Base-by-base conservation (phyloP, 2,888 invertebrate genomes). In the Dryobotodes eremita region DNA sequence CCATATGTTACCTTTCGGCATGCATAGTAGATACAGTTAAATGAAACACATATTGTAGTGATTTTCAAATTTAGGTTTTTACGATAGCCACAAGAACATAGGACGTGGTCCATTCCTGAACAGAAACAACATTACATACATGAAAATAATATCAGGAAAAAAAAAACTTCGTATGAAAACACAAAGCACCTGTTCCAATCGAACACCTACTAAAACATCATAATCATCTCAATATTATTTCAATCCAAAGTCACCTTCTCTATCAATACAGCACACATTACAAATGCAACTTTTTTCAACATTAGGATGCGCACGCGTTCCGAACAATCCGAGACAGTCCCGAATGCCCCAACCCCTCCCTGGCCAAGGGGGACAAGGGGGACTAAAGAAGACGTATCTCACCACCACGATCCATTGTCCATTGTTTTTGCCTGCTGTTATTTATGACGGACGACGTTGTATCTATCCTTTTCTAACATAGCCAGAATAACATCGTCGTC, bases 361-460 rank as follows among this genome's bases (percentile, higher is more conserved):
- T 15, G 66, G 84, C 92, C n/a, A 57, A 57, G 62, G 82, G 80
- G 84, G 78, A 79, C 79, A 86, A 88, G 83, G 84, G 90, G 93
- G 93, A 91, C 94, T 95, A 96, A 96, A 96, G 96, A 96, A 97
- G 96, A 96, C 96, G 95, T 96, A 96, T 95, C 96, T 96, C 95
- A 94, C 95, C 95, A 94, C 95, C 94, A 93, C 95, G 92, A 95
- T 94, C 96, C 96, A 97, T 97, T 97, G 96, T 96, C 96, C 96
- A 97, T 97, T 97, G 97, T 97, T 97, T 97, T 96, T 96, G 95
- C 94, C 92, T 92, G 92, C 92, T 92, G 95, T 96, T 96, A 97
- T 97, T 97, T 97, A 96, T 96, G 97, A 96, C 95, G 94, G 93
- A 95, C 95, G 94, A 94, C 94, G 93, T 88, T 92, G 82, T 86